These are phyloP conservation scores for Latheticus oryzae DNA, from an alignment of 2,888 invertebrate species.

Conservation along the genomic window DNA sequence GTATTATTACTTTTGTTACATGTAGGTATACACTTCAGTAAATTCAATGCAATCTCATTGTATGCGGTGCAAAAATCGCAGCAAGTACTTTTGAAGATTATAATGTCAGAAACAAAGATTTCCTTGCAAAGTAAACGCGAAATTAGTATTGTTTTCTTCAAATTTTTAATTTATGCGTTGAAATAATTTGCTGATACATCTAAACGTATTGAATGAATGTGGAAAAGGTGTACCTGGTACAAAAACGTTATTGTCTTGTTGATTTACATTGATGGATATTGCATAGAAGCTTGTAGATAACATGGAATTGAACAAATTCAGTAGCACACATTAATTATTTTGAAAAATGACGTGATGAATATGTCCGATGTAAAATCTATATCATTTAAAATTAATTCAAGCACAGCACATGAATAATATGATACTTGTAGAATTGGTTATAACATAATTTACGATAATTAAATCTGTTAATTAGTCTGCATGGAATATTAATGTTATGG, in stretches of 20 bases:
- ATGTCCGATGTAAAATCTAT: constrained; percentile 36
- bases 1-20: constrained; percentile 38
- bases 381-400: constrained; percentile 38
- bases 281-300: constrained; percentile 6
- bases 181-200: constrained; percentile 10
- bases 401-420: constrained; percentile 39
- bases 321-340: constrained; percentile 31
- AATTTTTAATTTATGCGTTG: constrained; percentile 18
- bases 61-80: constrained; percentile 20
- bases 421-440: constrained; percentile 44
- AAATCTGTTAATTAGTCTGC: constrained; percentile 58
- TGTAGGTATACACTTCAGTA: constrained; percentile 23
- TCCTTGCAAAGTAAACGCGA: constrained; percentile 11
- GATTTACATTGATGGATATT: constrained; percentile 17
- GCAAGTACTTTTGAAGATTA: constrained; percentile 18
- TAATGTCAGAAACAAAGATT: constrained; percentile 25
- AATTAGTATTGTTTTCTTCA: too few species aligned
- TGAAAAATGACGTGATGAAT: constrained; percentile 37
- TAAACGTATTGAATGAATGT: too few species aligned
- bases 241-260: constrained; percentile 15
- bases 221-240: constrained; percentile 12
- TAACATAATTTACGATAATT: constrained; percentile 57
- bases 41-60: constrained; percentile 31
- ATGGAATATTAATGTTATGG: constrained; percentile 55
- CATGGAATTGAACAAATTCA: constrained; percentile 18